phyloP scores from a whole-genome alignment of 2,797 vertebrate species.

The Dipus sagitta region DNA sequence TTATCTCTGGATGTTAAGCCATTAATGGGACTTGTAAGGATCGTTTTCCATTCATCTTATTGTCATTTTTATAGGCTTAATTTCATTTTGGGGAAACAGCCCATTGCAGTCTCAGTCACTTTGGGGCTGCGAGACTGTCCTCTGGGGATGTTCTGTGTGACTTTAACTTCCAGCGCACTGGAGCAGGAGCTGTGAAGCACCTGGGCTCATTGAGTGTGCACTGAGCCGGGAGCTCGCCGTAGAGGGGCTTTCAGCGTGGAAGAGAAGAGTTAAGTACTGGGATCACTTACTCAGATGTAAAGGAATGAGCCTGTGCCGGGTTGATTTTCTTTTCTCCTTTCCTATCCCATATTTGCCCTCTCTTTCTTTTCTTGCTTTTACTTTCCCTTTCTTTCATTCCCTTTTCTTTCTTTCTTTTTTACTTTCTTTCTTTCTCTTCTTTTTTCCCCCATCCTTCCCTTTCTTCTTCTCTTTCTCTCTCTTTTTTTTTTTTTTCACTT shows the following conservation, averaged over 20 bases:
- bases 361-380: not conserved
- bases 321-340: not conserved
- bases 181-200: not conserved
- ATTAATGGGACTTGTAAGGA: slow-evolving; percentile 57
- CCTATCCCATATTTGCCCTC: not conserved
- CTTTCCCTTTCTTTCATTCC: not conserved
- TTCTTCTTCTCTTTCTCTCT: not conserved
- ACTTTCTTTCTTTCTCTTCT: not conserved
- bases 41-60: slow-evolving; percentile 64
- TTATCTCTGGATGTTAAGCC: slow-evolving; percentile 49
- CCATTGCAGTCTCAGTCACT: slow-evolving; percentile 31
- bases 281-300: slow-evolving; percentile 45
- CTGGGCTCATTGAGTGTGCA: slow-evolving; percentile 67
- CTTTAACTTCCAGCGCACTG: slow-evolving; percentile 59
- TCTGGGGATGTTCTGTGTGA: slow-evolving; percentile 37
- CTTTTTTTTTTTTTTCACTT: not conserved
- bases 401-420: not conserved
- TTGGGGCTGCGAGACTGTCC: slow-evolving; percentile 25
- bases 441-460: not conserved
- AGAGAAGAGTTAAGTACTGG: slow-evolving; percentile 56
- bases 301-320: slow-evolving; percentile 53
- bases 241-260: slow-evolving; percentile 43
- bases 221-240: slow-evolving; percentile 51
- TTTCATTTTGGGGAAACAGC: slow-evolving; percentile 63
- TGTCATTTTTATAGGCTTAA: slow-evolving; percentile 77